Base-by-base conservation (phyloP, 1,140 invertebrate species). In the Drosophila prosaltans region DNA sequence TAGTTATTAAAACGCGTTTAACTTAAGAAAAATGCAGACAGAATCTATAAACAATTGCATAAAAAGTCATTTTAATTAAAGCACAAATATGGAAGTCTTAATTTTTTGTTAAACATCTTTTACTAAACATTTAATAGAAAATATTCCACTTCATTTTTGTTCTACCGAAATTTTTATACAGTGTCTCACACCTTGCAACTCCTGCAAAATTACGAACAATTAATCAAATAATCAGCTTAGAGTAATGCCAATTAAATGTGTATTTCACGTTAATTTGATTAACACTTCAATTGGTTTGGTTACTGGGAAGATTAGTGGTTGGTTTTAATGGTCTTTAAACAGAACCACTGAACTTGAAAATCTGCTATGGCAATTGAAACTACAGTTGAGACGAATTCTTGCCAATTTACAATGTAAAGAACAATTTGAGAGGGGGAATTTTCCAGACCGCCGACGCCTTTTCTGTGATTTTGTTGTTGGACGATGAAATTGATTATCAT, bases 271-370 rank as follows among this genome's bases (percentile, higher is more conserved):
- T 10, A 45, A 62, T 62, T 62, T 45, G n/a, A 16, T 48, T 51
- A 32, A 43, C 40, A 43, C 54, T 62, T 60, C 26, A 26, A 65
- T 59, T 59, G 57, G 3, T 51, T 51, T 3, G 9, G 7, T 51
- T 51, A 10, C 8, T 9, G 45, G 21, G 21, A 61, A 62, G 48
- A 69, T 67, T 69, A 78, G 51, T 58, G 58, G 68, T 77, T 62
- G 71, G 67, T 63, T 59, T 40, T 39, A 59, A 16, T 21, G 36
- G 48, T 40, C 55, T 41, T 65, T 57, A 70, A 80, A 43, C 26
- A 66, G 65, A 85, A 45, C 68, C 81, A 81, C 57, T 75, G 71
- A 85, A 75, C 71, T 81, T 65, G 71, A 79, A 86, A 86, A 51
- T 78, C 30, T 65, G 8, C 41, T 36, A 62, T 9, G 30, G 59